These are phyloP conservation scores for Alviniconcha strummeri DNA, from an alignment of 2,888 invertebrate species.

Conservation along the genomic window DNA sequence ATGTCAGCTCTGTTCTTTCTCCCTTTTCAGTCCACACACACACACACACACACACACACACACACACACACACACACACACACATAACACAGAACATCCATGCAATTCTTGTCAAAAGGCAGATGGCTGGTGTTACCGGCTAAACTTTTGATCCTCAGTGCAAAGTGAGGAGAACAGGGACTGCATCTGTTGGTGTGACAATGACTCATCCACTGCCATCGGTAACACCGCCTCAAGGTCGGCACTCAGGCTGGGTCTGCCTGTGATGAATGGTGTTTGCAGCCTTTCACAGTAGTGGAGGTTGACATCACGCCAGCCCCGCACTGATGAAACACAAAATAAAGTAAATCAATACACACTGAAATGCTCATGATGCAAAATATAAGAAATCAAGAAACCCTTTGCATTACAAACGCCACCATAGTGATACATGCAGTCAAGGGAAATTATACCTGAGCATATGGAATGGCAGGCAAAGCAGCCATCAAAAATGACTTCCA, in stretches of 20 bases:
- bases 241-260: slow-evolving; percentile 48
- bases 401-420: too few species aligned
- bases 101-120: too few species aligned
- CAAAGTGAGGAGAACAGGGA: slow-evolving; percentile 40
- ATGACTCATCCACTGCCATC: slow-evolving; percentile 38
- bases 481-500: too few species aligned
- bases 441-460: too few species aligned
- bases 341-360: background rate
- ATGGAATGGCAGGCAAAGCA: too few species aligned
- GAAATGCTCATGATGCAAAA: background rate
- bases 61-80: background rate
- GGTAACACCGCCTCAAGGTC: slow-evolving; percentile 56
- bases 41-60: too few species aligned
- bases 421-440: too few species aligned
- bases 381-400: background rate
- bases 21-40: too few species aligned
- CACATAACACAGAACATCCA: background rate
- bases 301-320: slow-evolving; percentile 58
- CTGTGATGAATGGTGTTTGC: slow-evolving; percentile 51
- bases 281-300: slow-evolving; percentile 47
- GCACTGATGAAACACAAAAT: slow-evolving; percentile 45
- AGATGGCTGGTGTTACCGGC: slow-evolving; percentile 19
- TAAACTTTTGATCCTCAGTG: slow-evolving; percentile 20
- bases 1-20: too few species aligned
- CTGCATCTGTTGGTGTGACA: slow-evolving; percentile 49